phyloP scores from a whole-genome alignment of 2,113 vertebrate species.

The Columba livia region DNA sequence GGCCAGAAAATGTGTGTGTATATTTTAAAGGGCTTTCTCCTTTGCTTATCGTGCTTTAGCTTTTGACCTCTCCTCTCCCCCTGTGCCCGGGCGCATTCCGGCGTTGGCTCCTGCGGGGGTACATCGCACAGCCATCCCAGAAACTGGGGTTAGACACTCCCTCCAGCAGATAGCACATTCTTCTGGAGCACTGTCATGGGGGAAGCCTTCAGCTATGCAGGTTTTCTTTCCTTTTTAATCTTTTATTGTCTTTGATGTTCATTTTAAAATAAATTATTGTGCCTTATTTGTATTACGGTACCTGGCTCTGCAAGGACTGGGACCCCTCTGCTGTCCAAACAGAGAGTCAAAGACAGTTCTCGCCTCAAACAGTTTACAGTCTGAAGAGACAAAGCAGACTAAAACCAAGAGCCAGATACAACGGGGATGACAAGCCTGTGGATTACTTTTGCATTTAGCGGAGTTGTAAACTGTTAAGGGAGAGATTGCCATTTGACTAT shows the following conservation, averaged over 20 bases:
- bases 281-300: constrained; percentile 39
- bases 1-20: constrained; percentile 24
- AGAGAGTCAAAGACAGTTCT: constrained; percentile 53
- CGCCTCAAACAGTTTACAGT: constrained; percentile 50
- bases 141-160: neutral
- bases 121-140: neutral
- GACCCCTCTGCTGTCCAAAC: constrained; percentile 53
- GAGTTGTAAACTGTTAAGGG: constrained; percentile 35
- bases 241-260: constrained; percentile 54
- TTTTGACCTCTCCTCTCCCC: constrained; percentile 54
- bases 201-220: neutral
- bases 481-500: neutral
- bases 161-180: constrained; percentile 37
- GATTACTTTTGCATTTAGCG: constrained; percentile 52
- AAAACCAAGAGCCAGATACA: constrained; percentile 48
- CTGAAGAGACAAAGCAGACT: constrained; percentile 56
- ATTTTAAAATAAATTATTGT: constrained; percentile 47
- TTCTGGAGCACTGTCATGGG: constrained; percentile 16
- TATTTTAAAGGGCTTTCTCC: constrained; percentile 51
- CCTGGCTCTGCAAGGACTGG: constrained; percentile 34
- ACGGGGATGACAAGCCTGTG: neutral
- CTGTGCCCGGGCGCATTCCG: neutral
- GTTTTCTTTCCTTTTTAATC: constrained; percentile 19
- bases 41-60: constrained; percentile 50
- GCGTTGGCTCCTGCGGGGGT: neutral